phyloP scores from a whole-genome alignment of 1,140 invertebrate genomes.

The Drosophila serrata region DNA sequence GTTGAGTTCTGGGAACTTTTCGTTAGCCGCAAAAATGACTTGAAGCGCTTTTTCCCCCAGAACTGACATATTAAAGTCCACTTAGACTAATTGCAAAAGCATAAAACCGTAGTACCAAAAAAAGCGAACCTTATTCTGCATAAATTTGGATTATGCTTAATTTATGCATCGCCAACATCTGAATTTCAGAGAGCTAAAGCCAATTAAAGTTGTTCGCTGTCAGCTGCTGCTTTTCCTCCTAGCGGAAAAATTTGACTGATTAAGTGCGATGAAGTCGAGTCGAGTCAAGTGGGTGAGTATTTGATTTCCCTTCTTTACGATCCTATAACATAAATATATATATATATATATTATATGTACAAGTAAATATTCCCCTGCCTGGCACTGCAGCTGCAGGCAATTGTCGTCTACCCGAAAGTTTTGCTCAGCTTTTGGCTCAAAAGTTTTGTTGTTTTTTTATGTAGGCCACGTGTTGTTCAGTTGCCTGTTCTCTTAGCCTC shows the following conservation, averaged over 20 bases:
- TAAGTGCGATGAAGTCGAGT: slow-evolving; percentile 58
- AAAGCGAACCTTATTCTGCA: slow-evolving; percentile 12
- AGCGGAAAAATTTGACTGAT: slow-evolving; percentile 71
- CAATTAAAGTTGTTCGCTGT: slow-evolving; percentile 69
- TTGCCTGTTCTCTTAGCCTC: slow-evolving; percentile 56
- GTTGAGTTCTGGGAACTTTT: slow-evolving; percentile 61
- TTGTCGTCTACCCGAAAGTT: slow-evolving; percentile 57
- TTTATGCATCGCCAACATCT: slow-evolving; percentile 45
- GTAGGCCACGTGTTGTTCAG: slow-evolving; percentile 63
- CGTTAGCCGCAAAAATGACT: slow-evolving; percentile 74
- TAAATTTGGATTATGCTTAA: slow-evolving; percentile 44
- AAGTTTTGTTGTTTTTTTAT: slow-evolving; percentile 57
- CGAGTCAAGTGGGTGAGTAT: slow-evolving; percentile 36
- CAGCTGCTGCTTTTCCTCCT: slow-evolving; percentile 61
- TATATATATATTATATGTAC: neutral
- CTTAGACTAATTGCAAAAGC: slow-evolving; percentile 77
- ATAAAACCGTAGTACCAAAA: slow-evolving; percentile 17
- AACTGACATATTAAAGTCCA: slow-evolving; percentile 78
- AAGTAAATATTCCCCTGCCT: neutral
- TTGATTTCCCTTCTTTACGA: slow-evolving; percentile 17
- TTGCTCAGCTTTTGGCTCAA: slow-evolving; percentile 34
- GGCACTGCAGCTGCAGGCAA: slow-evolving; percentile 72
- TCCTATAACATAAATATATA: neutral
- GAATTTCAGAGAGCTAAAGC: slow-evolving; percentile 52
- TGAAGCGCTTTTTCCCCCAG: slow-evolving; percentile 59